A percentile compares a stretch with the other conserved stretches of the same genome.
Conservation (phyloP, 1,140 invertebrate species). For the Phymorhynchus buccinoides region DNA sequence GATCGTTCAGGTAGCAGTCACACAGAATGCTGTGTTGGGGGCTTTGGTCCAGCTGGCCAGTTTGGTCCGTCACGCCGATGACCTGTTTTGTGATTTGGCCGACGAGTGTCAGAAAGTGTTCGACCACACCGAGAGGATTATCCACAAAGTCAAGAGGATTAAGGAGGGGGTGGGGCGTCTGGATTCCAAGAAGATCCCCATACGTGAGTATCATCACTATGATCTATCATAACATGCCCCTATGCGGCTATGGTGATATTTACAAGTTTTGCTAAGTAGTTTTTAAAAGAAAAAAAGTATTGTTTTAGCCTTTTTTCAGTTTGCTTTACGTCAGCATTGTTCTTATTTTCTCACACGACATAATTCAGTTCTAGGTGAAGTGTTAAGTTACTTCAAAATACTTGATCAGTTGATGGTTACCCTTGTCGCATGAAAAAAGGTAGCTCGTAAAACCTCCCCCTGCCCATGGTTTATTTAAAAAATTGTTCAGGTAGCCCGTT, state of each 20-base stretch:
- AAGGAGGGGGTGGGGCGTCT: constrained; percentile 78
- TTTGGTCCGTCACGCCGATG: constrained; percentile 82
- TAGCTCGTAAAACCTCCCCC: too few relatives aligned
- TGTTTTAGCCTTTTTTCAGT: too few relatives aligned
- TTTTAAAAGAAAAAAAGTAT: too few relatives aligned
- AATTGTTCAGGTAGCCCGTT: too few relatives aligned
- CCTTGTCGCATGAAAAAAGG: too few relatives aligned
- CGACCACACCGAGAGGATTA: constrained; percentile 79
- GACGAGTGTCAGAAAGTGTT: constrained; percentile 80
- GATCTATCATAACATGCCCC: too few relatives aligned
- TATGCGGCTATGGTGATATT: background rate
- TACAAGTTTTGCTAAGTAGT: background rate
- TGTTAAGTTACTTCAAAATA: too few relatives aligned
- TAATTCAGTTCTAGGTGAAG: too few relatives aligned
- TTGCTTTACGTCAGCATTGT: background rate
- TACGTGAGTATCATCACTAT: constrained; percentile 88
- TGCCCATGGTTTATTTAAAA: too few relatives aligned
- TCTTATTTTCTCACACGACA: too few relatives aligned
- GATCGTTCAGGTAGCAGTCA: constrained; percentile 76
- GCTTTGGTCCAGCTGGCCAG: constrained; percentile 84
- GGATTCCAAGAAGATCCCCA: constrained; percentile 86
- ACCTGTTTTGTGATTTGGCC: constrained; percentile 84
- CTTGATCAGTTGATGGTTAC: too few relatives aligned
- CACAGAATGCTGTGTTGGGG: constrained; percentile 84
- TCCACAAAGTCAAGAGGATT: constrained; percentile 78